These are phyloP conservation scores for Corythaeola cristata DNA, from an alignment of 2,113 vertebrate species.

Conservation along the genomic window DNA sequence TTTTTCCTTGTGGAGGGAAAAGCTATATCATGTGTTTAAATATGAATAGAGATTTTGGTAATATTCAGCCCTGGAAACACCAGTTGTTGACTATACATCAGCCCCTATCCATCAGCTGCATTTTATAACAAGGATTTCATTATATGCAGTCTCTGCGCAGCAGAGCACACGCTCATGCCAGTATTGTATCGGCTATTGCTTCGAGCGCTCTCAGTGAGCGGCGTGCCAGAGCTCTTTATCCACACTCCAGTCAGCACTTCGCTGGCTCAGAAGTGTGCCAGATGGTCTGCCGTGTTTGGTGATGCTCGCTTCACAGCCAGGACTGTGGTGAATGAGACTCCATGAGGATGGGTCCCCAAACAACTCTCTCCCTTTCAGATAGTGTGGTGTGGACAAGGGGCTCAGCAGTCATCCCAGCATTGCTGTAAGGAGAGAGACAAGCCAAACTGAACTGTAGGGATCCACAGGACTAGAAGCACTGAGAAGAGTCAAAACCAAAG, in stretches of 20 bases:
- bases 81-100: not conserved
- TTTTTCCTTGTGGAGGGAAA: not conserved
- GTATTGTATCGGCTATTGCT: not conserved
- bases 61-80: not conserved
- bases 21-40: not conserved
- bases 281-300: slow-evolving; percentile 1
- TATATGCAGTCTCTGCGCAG: not conserved
- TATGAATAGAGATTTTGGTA: slow-evolving; percentile 7
- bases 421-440: not conserved
- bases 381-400: not conserved
- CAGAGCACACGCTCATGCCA: not conserved
- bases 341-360: not conserved
- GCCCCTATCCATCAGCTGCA: not conserved
- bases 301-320: not conserved
- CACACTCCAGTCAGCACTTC: not conserved
- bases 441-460: not conserved
- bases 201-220: rapidly evolving
- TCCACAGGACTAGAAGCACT: not conserved
- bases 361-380: not conserved
- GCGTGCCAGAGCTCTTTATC: not conserved
- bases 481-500: not conserved
- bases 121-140: slow-evolving; percentile 18
- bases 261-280: not conserved
- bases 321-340: not conserved
- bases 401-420: not conserved